phyloP scores from a whole-genome alignment of 2,113 vertebrate genomes.

The Chaetorhynchus papuensis region DNA sequence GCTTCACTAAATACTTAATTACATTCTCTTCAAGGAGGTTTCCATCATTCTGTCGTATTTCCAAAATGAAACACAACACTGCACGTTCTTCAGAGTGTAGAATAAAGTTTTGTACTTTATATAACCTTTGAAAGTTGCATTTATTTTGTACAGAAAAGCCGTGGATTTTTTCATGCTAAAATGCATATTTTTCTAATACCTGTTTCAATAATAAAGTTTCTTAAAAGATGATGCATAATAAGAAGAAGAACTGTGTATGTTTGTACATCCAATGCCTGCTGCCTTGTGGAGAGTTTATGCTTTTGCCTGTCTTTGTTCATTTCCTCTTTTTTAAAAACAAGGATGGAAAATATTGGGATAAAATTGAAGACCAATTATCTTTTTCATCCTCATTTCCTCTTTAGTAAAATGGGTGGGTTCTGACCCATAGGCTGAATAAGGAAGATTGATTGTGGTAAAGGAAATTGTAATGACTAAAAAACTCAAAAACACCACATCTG shows the following conservation, averaged over 20 bases:
- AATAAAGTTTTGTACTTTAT: background rate
- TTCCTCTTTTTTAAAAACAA: background rate
- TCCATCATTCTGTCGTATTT: background rate
- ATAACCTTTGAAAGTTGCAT: background rate
- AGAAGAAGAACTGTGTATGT: background rate
- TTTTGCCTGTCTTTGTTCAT: background rate
- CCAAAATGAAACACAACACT: background rate
- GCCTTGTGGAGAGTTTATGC: background rate
- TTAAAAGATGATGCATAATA: background rate
- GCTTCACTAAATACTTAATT: background rate
- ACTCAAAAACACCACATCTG: background rate
- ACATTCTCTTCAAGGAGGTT: background rate
- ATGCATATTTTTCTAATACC: background rate
- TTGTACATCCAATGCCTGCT: background rate
- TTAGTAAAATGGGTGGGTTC: background rate
- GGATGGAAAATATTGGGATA: background rate
- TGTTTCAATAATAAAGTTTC: background rate
- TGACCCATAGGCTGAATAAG: background rate
- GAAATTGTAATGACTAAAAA: background rate
- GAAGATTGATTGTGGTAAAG: background rate
- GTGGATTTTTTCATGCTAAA: background rate
- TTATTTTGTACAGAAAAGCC: background rate
- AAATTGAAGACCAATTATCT: background rate
- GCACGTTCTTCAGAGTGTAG: background rate
- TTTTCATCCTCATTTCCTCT: background rate